A percentile compares a stretch with the other conserved stretches of the same genome.
phyloP scores from a whole-genome alignment of 2,797 vertebrate species.

The Anguilla anguilla region DNA sequence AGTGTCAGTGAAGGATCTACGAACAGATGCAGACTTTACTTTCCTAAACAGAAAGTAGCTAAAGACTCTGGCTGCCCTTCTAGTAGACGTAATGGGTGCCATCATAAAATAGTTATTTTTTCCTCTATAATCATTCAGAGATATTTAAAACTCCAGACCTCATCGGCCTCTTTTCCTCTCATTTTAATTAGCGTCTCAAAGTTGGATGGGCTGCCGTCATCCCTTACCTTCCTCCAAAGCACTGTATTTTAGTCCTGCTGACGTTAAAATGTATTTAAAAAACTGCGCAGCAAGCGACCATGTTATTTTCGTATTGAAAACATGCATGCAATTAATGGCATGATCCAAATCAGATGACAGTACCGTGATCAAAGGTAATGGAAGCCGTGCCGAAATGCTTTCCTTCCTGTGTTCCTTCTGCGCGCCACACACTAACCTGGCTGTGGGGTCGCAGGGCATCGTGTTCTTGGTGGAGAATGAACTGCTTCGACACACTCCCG shows the following conservation, averaged over 20 bases:
- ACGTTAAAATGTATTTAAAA: not conserved
- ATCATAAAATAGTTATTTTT: not conserved
- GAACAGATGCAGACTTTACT: not conserved
- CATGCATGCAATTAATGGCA: not conserved
- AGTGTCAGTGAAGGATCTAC: not conserved
- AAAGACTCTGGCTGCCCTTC: not conserved
- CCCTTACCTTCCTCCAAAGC: not conserved
- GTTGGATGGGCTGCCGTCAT: not conserved
- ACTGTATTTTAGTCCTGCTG: not conserved
- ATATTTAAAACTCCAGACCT: not conserved
- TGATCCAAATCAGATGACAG: not conserved
- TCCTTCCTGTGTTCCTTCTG: not conserved
- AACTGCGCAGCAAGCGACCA: not conserved
- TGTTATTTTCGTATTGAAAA: not conserved
- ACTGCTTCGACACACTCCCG: conserved; percentile 83
- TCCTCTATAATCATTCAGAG: not conserved
- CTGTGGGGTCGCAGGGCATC: conserved; percentile 76
- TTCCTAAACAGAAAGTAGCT: not conserved
- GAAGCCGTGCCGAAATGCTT: not conserved
- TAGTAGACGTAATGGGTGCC: not conserved
- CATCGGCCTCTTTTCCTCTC: not conserved
- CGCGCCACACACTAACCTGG: not conserved
- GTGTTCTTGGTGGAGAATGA: conserved; percentile 91
- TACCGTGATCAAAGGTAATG: not conserved
- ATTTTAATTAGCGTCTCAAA: not conserved